Base-by-base conservation (phyloP, 53 echinoderm and acorn worm species). In the Henricia sp. region DNA sequence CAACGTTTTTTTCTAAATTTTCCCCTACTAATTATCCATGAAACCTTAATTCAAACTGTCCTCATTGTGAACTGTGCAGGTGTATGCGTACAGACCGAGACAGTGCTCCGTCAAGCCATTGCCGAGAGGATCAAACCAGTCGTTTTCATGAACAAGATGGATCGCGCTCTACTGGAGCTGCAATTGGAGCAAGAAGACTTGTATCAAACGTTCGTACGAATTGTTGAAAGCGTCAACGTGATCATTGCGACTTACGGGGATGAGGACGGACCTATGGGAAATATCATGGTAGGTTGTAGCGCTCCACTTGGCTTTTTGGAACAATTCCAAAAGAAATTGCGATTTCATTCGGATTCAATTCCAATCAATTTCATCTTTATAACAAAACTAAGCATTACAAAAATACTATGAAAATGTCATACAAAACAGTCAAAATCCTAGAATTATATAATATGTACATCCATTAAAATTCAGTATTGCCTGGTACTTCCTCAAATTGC, bases 101-200 rank as follows among this genome's bases (percentile, higher is more conserved):
- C 96, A 40, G 96, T 96, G 9, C 88, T 96, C 2, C 88, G 96
- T 34, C 96, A 96, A 55, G 96, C 96, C 75, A 96, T 96, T 58
- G 85, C 90, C 9, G 96, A 96, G 52, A 66, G 96, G 17, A 96
- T 96, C 71, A 94, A 90, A 86, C 96, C 96, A 21, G 86, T 96
- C 36, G 52, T 96, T 32, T 96, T 96, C 88, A 93, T 96, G 92
- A 96, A 96, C 91, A 96, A 96, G 73, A 96, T 96, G 96, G 96
- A 96, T 84, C 94, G 96, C 21, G 93, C 94, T 52, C 84, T 97
- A 30, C 75, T 97, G 63, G 94, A 97, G 68, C 86, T 97, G 52
- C 99, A 97, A 67, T 64, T 91, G 51, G 92, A 90, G 9, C 43
- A 48, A 75, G 99, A 94, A 75, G 94, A 94, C 71, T 82, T 96